Conservation (phyloP, 2,113 vertebrate species). For the Craseonycteris thonglongyai region DNA sequence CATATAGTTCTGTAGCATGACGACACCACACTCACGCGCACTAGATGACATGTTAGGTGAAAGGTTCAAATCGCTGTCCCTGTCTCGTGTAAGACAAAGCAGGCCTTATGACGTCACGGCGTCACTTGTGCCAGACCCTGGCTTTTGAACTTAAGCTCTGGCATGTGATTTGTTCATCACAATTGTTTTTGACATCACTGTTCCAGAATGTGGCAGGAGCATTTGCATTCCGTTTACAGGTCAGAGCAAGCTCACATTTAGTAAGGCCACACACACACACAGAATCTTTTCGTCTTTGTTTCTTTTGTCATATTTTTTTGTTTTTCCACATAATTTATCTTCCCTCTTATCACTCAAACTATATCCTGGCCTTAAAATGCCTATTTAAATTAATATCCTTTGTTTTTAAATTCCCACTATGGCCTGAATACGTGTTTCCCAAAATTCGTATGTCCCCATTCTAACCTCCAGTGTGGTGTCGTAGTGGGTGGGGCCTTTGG, state of each 20-base stretch:
- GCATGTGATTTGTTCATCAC: background rate
- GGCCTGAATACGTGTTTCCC: background rate
- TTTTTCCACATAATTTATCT: background rate
- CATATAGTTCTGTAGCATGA: no score
- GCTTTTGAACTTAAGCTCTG: conserved; percentile 9
- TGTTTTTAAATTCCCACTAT: background rate
- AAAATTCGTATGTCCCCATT: no score
- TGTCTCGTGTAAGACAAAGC: no score
- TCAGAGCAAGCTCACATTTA: accelerated
- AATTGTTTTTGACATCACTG: background rate
- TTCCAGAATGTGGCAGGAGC: background rate
- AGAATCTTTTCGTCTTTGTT: background rate
- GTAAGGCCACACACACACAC: background rate
- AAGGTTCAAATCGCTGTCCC: no score
- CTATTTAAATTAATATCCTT: background rate
- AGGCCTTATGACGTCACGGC: no score
- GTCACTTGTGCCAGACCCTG: no score
- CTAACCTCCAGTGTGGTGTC: background rate
- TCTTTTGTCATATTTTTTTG: background rate
- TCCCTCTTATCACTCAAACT: background rate
- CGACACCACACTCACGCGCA: no score
- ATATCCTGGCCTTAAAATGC: background rate
- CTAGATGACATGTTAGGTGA: no score
- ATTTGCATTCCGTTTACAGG: background rate
- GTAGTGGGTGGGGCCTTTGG: background rate